These are phyloP conservation scores for Phymatocera aterrima DNA, from an alignment of 2,888 invertebrate genomes.

Conservation along the genomic window DNA sequence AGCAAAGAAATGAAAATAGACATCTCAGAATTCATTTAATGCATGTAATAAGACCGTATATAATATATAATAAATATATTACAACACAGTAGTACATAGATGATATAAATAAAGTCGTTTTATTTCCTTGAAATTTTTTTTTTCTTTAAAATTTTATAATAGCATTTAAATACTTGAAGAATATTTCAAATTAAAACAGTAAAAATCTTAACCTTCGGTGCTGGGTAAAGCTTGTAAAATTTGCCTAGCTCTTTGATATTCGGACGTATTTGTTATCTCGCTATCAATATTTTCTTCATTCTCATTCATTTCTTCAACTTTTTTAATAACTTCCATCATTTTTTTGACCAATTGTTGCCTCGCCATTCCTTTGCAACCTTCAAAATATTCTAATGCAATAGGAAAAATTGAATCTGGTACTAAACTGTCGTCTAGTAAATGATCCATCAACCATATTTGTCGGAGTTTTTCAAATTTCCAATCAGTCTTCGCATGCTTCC, in stretches of 20 bases:
- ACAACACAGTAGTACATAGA: too few relatives aligned
- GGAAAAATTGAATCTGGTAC: conserved; percentile 81
- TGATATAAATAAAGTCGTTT: too few relatives aligned
- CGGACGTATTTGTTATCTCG: conserved; percentile 73
- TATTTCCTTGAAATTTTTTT: too few relatives aligned
- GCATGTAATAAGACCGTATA: too few relatives aligned
- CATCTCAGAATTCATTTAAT: too few relatives aligned
- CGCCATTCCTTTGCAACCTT: conserved; percentile 82
- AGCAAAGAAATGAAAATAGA: too few relatives aligned
- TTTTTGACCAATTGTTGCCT: conserved; percentile 79
- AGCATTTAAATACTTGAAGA: not conserved
- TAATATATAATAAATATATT: too few relatives aligned
- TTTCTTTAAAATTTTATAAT: too few relatives aligned
- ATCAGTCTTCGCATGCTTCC: conserved; percentile 82
- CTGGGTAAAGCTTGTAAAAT: conserved; percentile 81
- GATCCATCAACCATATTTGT: conserved; percentile 86
- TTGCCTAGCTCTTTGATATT: conserved; percentile 81
- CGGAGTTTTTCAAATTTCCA: conserved; percentile 90
- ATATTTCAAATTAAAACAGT: conserved; percentile 46
- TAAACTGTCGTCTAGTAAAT: conserved; percentile 80
- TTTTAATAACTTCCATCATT: conserved; percentile 81
- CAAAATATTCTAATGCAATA: conserved; percentile 83
- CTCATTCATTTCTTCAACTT: conserved; percentile 75
- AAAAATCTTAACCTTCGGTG: conserved; percentile 71
- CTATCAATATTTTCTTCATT: conserved; percentile 63